phyloP scores from a whole-genome alignment of 2,888 invertebrate genomes.

The Sceliomorpha sp. region DNA sequence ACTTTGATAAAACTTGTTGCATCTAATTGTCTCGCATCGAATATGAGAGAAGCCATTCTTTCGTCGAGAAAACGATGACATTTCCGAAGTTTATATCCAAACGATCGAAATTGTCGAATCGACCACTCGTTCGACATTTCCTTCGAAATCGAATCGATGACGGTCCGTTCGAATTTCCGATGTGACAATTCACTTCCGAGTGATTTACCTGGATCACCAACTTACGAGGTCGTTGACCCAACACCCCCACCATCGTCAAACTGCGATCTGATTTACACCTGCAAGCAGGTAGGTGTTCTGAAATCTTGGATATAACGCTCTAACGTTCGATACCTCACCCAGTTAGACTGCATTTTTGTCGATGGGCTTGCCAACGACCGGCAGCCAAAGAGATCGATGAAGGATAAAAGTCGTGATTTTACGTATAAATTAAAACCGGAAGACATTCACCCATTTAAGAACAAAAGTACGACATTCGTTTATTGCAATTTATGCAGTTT shows the following conservation, averaged over 20 bases:
- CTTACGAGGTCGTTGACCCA: slow-evolving; percentile 42
- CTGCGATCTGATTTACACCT: slow-evolving; percentile 40
- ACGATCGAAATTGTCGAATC: no score
- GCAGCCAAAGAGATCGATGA: not conserved
- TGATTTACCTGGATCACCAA: slow-evolving; percentile 48
- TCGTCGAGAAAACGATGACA: no score
- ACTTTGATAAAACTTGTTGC: no score
- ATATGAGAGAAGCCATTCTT: no score
- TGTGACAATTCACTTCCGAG: slow-evolving; percentile 27
- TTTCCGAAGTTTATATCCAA: no score
- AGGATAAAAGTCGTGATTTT: slow-evolving; percentile 3
- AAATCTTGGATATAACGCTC: slow-evolving; percentile 33
- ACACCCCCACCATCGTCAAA: slow-evolving; percentile 21
- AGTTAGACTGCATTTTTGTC: slow-evolving; percentile 41
- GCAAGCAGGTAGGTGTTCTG: slow-evolving; percentile 26
- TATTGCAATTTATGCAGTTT: no score
- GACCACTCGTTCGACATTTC: no score
- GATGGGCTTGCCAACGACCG: slow-evolving; percentile 8
- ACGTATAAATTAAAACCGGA: not conserved
- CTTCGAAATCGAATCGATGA: no score
- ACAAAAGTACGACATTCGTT: no score
- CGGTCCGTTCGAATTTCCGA: not conserved
- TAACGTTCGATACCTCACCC: slow-evolving; percentile 24
- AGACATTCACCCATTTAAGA: not conserved
- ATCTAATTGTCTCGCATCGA: no score